Base-by-base conservation (phyloP, 1,140 invertebrate genomes). In the Rhagoletis zephyria region DNA sequence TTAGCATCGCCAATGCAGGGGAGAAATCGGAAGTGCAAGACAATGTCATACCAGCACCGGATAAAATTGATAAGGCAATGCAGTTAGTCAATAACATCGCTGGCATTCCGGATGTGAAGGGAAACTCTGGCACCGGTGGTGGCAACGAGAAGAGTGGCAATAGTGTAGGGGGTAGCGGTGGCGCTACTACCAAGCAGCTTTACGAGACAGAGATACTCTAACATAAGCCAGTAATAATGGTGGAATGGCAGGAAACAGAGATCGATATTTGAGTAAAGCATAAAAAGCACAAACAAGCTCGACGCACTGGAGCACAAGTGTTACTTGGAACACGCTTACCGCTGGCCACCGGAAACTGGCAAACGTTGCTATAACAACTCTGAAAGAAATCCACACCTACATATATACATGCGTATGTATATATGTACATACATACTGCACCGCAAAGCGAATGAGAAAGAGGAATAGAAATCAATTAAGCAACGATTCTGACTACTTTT, bases 151-250 rank as follows among this genome's bases (percentile, higher is more conserved):
- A 77, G 81, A n/a, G 86, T 89, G 88, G 89, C 90, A 42, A 89
- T 12, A 77, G 10, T 56, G 48, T 51, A 19, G 74, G 74, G 5
- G 48, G 51, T 86, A 86, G 40, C 87, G 74, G 85, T 85, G 61
- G 16, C 56, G 63, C 88, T n/a, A 95, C 94, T 88, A 95, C 94
- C n/a, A 96, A 95, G 91, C 96, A 97, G 93, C 95, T 97, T 89
- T 97, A 97, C 93, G 97, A 97, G 94, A 97, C 97, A 90, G 97
- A 97, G 92, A 97, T 97, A 94, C 96, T 97, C 95, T 97, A 93
- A 92, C 92, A 90, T 89, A 93, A 92, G 89, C 89, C 89, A 88
- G 91, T 92, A n/a, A 81, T 56, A 56, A 81, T 81, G 89, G 86
- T 90, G 88, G 89, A 89, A 88, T 93, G 92, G 92, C 92, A 90